A percentile compares a stretch with the other conserved stretches of the same genome.
Evolutionary conservation across 2,113 vertebrate genomes (phyloP).

Genomic region (Ancistrus triradiatus): DNA sequence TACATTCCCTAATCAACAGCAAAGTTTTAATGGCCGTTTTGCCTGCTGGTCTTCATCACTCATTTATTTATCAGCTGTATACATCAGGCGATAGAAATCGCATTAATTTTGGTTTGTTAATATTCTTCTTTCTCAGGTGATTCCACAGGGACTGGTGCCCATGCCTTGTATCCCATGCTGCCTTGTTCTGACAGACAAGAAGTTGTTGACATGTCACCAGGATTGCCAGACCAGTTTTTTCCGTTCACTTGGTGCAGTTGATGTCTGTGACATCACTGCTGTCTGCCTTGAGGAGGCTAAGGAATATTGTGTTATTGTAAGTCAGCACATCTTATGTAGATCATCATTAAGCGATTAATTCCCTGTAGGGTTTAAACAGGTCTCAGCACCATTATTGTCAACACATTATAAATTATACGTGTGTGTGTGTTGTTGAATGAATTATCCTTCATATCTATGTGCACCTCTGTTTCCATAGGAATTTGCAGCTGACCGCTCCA

Average conservation of each 20-base stretch:
- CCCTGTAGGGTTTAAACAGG: too few relatives aligned
- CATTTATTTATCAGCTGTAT: not conserved
- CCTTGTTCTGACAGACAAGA: conserved; percentile 80
- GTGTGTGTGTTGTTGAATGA: too few relatives aligned
- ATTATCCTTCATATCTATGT: not conserved
- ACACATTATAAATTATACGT: too few relatives aligned
- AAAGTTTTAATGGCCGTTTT: too few relatives aligned
- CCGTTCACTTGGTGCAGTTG: conserved; percentile 77
- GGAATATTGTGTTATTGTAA: conserved; percentile 90
- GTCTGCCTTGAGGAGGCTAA: conserved; percentile 71
- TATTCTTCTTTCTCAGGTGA: conserved; percentile 68
- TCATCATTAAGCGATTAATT: too few relatives aligned
- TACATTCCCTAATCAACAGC: not conserved
- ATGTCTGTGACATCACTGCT: conserved; percentile 68
- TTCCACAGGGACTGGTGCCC: conserved; percentile 82
- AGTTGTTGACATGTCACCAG: conserved; percentile 88
- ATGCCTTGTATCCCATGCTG: conserved; percentile 89
- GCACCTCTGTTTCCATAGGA: conserved; percentile 66
- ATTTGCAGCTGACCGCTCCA: conserved; percentile 77
- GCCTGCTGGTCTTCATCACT: not conserved
- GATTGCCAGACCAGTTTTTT: conserved; percentile 98
- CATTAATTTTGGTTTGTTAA: too few relatives aligned
- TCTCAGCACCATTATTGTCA: too few relatives aligned
- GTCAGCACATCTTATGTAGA: conserved; percentile 31
- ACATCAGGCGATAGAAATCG: too few relatives aligned